A percentile compares a stretch with the other conserved stretches of the same genome.
phyloP scores from a whole-genome alignment of 1,140 invertebrate species.

The Drosophila quadrilineata region DNA sequence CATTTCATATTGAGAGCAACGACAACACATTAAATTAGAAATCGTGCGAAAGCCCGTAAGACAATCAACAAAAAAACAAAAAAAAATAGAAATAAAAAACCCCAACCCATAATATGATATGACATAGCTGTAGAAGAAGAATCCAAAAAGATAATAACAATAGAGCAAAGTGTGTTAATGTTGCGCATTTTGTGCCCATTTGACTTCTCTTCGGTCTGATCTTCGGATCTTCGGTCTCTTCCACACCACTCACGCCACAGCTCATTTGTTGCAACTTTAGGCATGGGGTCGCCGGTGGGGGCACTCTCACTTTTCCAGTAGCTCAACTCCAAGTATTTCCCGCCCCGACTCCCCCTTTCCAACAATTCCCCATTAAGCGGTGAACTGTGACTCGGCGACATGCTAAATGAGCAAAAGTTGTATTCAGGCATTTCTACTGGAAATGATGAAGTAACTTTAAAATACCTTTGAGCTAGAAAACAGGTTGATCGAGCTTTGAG shows the following conservation, averaged over 20 bases:
- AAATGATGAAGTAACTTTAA: constrained; percentile 33
- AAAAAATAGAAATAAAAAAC: too few species aligned
- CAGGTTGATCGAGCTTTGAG: constrained; percentile 15
- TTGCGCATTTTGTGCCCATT: constrained; percentile 26
- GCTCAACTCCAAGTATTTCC: neutral
- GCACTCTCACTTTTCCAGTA: constrained; percentile 44
- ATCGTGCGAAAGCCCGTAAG: constrained; percentile 60
- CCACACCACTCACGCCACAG: constrained; percentile 30
- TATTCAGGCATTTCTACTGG: constrained; percentile 1
- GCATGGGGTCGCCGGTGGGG: constrained; percentile 4
- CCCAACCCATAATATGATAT: constrained; percentile 4
- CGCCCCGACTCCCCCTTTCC: neutral
- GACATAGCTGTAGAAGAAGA: neutral
- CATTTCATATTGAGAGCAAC: constrained; percentile 16
- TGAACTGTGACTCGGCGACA: constrained; percentile 21
- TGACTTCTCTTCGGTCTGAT: constrained; percentile 23
- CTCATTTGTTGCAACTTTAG: constrained; percentile 26
- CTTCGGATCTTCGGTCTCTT: too few species aligned
- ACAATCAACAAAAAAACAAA: too few species aligned
- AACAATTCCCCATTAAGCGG: neutral
- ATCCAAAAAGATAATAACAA: constrained; percentile 13
- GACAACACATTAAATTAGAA: constrained; percentile 52
- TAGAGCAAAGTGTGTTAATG: constrained; percentile 37
- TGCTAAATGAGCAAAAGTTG: constrained; percentile 14
- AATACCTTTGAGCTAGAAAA: constrained; percentile 6